These are phyloP conservation scores for Zeuzera pyrina DNA, from an alignment of 2,888 invertebrate genomes.

Conservation along the genomic window DNA sequence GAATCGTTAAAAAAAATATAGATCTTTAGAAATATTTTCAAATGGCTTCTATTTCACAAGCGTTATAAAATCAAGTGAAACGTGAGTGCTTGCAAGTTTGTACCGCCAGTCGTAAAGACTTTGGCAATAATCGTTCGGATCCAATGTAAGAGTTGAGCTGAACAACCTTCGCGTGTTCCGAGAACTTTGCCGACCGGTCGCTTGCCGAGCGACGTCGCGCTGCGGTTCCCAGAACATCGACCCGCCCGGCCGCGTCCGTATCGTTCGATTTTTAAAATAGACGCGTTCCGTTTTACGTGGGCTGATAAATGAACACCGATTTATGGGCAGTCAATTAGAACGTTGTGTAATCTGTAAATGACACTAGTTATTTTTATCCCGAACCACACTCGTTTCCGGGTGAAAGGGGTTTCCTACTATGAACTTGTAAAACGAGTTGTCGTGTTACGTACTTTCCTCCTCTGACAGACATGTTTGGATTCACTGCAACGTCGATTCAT, in stretches of 20 bases:
- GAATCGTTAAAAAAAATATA: too few species aligned
- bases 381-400: slow-evolving; percentile 39
- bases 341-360: slow-evolving; percentile 51
- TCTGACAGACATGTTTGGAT: slow-evolving; percentile 8
- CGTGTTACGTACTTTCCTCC: slow-evolving; percentile 32
- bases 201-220: slow-evolving; percentile 22
- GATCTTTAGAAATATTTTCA: too few species aligned
- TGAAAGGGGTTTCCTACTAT: slow-evolving; percentile 58
- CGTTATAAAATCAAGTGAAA: too few species aligned
- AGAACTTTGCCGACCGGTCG: slow-evolving; percentile 52
- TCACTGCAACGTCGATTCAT: background rate
- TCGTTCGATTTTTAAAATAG: slow-evolving; percentile 62
- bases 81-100: too few species aligned
- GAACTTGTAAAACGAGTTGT: slow-evolving; percentile 40
- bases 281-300: slow-evolving; percentile 49
- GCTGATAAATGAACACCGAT: slow-evolving; percentile 33
- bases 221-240: slow-evolving; percentile 47
- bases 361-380: slow-evolving; percentile 49
- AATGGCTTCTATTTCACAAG: too few species aligned
- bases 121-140: slow-evolving; percentile 44
- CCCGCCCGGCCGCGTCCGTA: slow-evolving; percentile 26
- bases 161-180: slow-evolving; percentile 57
- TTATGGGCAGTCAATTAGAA: slow-evolving; percentile 48
- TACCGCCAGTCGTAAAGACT: slow-evolving; percentile 2
- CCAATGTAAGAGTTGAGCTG: slow-evolving; percentile 45